Conservation (phyloP, 2,888 invertebrate genomes). For the Rhamphomyia laevipes region DNA sequence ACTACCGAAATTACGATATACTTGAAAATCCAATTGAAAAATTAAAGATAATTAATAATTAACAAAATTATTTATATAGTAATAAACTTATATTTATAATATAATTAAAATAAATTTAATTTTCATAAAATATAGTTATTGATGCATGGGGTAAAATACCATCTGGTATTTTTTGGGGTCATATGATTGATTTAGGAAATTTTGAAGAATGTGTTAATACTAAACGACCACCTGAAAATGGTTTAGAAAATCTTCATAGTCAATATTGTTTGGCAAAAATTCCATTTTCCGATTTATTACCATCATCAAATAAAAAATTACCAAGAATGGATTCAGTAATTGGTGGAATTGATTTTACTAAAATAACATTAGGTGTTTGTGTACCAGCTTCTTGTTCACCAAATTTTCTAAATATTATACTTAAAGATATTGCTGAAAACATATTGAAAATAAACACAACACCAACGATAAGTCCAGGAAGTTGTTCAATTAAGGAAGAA, state of each 20-base stretch:
- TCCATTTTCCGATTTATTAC: not conserved
- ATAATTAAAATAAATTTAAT: not conserved
- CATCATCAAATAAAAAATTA: not conserved
- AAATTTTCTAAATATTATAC: conserved; percentile 18
- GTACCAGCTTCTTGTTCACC: conserved; percentile 32
- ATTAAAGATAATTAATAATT: too few species aligned
- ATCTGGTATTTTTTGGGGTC: conserved; percentile 35
- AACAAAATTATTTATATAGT: too few species aligned
- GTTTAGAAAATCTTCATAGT: conserved; percentile 4
- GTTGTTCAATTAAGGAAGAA: conserved; percentile 26
- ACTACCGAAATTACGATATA: too few species aligned
- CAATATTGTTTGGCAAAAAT: not conserved
- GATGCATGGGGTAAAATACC: conserved; percentile 40
- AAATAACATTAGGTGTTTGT: conserved; percentile 27
- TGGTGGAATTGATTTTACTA: too few species aligned
- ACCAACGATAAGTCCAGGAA: conserved; percentile 18
- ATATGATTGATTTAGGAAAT: conserved; percentile 36
- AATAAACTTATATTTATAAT: not conserved
- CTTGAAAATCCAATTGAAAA: too few species aligned
- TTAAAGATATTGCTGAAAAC: conserved; percentile 21
- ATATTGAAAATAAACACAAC: conserved; percentile 11
- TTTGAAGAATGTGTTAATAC: conserved; percentile 39
- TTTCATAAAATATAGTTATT: conserved; percentile 27
- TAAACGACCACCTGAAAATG: conserved; percentile 16
- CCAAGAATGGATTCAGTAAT: too few species aligned